These are phyloP conservation scores for Cromileptes altivelis DNA, from an alignment of 2,113 vertebrate species.

Conservation along the genomic window DNA sequence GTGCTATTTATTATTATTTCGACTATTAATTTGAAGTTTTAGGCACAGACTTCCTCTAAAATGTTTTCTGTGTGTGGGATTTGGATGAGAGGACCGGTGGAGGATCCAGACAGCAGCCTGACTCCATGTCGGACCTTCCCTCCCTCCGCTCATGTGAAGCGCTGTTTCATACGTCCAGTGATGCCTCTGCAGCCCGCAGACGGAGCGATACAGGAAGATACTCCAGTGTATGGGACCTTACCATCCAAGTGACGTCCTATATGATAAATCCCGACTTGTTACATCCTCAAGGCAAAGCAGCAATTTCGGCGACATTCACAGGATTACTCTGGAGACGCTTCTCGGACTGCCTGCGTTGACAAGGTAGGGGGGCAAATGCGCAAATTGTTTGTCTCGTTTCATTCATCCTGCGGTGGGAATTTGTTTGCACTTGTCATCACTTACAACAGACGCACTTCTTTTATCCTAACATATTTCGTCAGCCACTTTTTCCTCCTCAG, in stretches of 20 bases:
- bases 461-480: background rate
- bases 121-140: slow-evolving; percentile 65
- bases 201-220: slow-evolving; percentile 65
- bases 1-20: background rate
- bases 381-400: slow-evolving; percentile 62
- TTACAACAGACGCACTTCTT: background rate
- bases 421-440: slow-evolving; percentile 51
- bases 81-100: background rate
- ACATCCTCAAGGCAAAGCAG: slow-evolving; percentile 17
- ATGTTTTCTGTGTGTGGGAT: background rate
- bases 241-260: slow-evolving; percentile 51
- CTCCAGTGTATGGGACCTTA: slow-evolving; percentile 69
- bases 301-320: slow-evolving; percentile 19
- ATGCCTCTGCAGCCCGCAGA: slow-evolving; percentile 77
- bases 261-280: slow-evolving; percentile 38
- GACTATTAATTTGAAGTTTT: background rate
- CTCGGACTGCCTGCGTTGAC: slow-evolving; percentile 44
- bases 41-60: background rate
- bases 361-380: slow-evolving; percentile 71
- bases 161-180: slow-evolving; percentile 68
- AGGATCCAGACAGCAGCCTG: slow-evolving; percentile 48
- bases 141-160: slow-evolving; percentile 63
- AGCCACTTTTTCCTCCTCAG: slow-evolving; percentile 5
- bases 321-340: slow-evolving; percentile 62
- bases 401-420: slow-evolving; percentile 51